Evolutionary conservation across 2,888 invertebrate genomes (phyloP).

Genomic region (Carpatolechia fugitivella): DNA sequence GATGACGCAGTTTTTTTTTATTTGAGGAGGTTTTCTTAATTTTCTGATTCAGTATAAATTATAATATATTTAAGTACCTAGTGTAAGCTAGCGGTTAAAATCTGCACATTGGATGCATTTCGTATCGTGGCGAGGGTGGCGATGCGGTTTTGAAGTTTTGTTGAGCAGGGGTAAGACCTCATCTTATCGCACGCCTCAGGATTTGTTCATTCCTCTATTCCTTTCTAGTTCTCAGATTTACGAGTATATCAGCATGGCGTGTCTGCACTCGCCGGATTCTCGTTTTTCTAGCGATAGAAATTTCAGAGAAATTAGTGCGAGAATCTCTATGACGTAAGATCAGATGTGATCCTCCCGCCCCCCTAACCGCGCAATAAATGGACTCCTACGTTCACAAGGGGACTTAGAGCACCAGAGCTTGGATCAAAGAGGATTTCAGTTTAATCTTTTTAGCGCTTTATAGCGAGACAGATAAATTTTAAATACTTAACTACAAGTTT

Average conservation of each 20-base stretch:
- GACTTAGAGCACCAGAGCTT: neutral
- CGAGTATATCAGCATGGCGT: too few species aligned
- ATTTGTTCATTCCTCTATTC: too few species aligned
- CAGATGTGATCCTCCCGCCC: slow-evolving; percentile 15
- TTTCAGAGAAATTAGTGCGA: too few species aligned
- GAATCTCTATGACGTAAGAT: neutral
- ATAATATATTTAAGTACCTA: too few species aligned
- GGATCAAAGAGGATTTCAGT: neutral
- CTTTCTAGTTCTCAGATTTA: too few species aligned
- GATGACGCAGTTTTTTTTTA: too few species aligned
- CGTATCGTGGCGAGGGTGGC: neutral
- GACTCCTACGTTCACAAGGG: slow-evolving; percentile 2
- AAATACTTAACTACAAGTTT: neutral
- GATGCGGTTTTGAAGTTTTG: neutral
- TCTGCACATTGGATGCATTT: slow-evolving; percentile 19
- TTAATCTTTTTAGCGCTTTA: slow-evolving; percentile 1
- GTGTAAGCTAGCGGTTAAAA: slow-evolving; percentile 24
- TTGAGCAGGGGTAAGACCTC: too few species aligned
- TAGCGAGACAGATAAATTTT: neutral
- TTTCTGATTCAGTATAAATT: too few species aligned
- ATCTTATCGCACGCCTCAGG: too few species aligned
- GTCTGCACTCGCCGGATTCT: too few species aligned
- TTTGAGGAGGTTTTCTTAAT: too few species aligned
- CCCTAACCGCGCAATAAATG: slow-evolving; percentile 7
- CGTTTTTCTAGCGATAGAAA: too few species aligned